phyloP scores from a whole-genome alignment of 2,113 vertebrate species.

The Oreochromis niloticus region DNA sequence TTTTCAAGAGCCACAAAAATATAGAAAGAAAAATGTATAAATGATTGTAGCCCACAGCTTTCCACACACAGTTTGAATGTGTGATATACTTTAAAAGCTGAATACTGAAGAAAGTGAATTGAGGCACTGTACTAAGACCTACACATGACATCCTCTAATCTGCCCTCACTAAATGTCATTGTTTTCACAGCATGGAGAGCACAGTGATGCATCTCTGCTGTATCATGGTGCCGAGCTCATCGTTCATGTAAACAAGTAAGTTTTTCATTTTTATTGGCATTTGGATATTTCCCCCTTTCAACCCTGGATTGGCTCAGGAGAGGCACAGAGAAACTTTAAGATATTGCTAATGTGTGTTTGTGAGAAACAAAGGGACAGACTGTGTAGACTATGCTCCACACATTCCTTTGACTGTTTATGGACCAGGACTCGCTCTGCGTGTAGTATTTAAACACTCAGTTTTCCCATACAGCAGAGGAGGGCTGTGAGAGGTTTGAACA shows the following conservation, averaged over 20 bases:
- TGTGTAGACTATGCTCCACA: background rate
- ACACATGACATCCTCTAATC: background rate
- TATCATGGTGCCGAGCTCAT: background rate
- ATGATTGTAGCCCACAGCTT: fast-evolving
- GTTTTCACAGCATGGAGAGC: background rate
- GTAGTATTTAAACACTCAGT: background rate
- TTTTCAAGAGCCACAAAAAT: background rate
- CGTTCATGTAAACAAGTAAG: background rate
- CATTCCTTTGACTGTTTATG: background rate
- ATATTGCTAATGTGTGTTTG: background rate
- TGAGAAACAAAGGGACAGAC: background rate
- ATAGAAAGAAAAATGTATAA: background rate
- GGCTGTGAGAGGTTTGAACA: background rate
- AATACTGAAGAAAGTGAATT: background rate
- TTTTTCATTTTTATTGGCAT: background rate
- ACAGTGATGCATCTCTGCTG: background rate
- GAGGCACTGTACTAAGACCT: background rate
- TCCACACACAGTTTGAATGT: background rate
- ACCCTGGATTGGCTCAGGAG: background rate
- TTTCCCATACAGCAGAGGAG: background rate
- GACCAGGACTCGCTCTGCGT: background rate
- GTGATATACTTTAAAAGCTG: background rate
- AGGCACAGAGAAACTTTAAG: background rate
- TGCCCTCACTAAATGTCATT: background rate
- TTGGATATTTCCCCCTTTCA: background rate